phyloP scores from a whole-genome alignment of 2,113 vertebrate species.

The Marcusenius ussheri region DNA sequence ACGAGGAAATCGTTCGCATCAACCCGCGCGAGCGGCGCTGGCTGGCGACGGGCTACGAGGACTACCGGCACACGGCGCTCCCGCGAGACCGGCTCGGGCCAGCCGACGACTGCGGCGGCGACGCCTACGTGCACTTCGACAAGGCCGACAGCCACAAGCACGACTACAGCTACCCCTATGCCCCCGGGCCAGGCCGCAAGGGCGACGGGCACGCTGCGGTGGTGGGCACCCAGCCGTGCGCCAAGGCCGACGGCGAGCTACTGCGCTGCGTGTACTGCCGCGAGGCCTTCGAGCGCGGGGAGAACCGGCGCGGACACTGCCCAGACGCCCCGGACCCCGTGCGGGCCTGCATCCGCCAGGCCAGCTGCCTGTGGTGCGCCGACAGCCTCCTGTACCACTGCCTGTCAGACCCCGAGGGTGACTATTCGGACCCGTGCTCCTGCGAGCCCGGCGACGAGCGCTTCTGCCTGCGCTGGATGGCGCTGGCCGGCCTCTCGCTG shows the following conservation, averaged over 20 bases:
- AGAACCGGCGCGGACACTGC: slow-evolving; percentile 83
- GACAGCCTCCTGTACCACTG: slow-evolving; percentile 99
- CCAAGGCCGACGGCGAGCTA: slow-evolving; percentile 74
- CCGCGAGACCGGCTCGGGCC: slow-evolving; percentile 71
- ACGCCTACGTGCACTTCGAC: slow-evolving; percentile 85
- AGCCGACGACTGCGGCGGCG: slow-evolving; percentile 53
- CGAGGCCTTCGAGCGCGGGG: slow-evolving; percentile 80
- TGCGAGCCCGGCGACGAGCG: slow-evolving; percentile 88
- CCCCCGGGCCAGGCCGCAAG: slow-evolving; percentile 41
- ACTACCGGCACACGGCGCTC: slow-evolving; percentile 87
- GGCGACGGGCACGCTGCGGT: slow-evolving; percentile 40
- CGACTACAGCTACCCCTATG: slow-evolving; percentile 66
- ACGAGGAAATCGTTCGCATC: slow-evolving; percentile 94
- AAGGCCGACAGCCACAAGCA: slow-evolving; percentile 86
- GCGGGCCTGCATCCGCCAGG: slow-evolving; percentile 77
- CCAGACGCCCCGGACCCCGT: slow-evolving; percentile 89
- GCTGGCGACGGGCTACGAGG: slow-evolving; percentile 84
- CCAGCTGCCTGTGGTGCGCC: slow-evolving; percentile 97
- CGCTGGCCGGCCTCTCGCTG: slow-evolving; percentile 84
- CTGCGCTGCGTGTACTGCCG: slow-evolving; percentile 88
- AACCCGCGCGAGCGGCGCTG: slow-evolving; percentile 89
- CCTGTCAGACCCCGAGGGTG: slow-evolving; percentile 98
- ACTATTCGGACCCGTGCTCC: slow-evolving; percentile 95
- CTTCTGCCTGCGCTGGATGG: slow-evolving; percentile 91
- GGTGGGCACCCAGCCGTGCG: slow-evolving; percentile 78